phyloP scores from a whole-genome alignment of 2,113 vertebrate genomes.

The Mystacornis crossleyi region DNA sequence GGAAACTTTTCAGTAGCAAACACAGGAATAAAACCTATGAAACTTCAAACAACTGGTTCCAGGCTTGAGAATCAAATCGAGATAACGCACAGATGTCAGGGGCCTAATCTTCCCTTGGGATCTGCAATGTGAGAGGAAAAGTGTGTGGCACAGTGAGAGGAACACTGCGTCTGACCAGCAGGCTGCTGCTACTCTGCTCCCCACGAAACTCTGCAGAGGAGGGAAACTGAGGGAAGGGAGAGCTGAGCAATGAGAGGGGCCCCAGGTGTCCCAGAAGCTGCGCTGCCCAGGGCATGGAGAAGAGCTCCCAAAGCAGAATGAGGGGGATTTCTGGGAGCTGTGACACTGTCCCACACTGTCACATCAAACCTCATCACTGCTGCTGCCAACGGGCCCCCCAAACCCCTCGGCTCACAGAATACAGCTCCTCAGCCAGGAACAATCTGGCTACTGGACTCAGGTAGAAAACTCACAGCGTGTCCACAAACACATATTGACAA shows the following conservation, averaged over 20 bases:
- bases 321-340: not conserved
- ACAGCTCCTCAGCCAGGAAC: not conserved
- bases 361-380: not conserved
- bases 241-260: not conserved
- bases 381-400: not conserved
- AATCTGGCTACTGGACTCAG: not conserved
- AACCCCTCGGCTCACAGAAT: not conserved
- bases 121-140: not conserved
- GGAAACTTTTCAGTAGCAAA: not conserved
- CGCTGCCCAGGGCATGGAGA: accelerated
- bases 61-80: not conserved
- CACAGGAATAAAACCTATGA: not conserved
- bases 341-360: not conserved
- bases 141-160: not conserved
- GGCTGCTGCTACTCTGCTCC: not conserved
- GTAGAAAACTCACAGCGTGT: accelerated
- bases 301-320: not conserved
- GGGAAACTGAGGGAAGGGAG: not conserved
- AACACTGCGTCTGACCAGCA: not conserved
- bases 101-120: not conserved
- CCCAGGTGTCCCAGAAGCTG: not conserved
- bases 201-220: not conserved
- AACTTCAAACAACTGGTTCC: not conserved
- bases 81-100: not conserved
- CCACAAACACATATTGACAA: not conserved